These are phyloP conservation scores for Rhopilema esculentum DNA, from an alignment of 30 jellyfish, hydroid and myxozoan species.

Conservation along the genomic window DNA sequence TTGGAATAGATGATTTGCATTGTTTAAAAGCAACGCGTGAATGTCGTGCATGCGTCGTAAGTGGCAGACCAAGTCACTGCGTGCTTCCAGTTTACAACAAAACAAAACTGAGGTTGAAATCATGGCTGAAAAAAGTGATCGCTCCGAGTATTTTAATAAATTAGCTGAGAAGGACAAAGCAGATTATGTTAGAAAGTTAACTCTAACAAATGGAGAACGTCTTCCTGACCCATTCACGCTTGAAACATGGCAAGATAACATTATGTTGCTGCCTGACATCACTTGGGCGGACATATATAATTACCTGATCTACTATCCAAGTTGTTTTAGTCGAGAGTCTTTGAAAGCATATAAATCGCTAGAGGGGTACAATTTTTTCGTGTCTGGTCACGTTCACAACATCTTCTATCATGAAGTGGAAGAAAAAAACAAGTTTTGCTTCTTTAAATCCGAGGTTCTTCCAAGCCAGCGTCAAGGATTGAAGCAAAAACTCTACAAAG, in stretches of 20 bases:
- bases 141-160: neutral
- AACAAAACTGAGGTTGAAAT: too few species aligned
- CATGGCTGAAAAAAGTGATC: constrained; percentile 3
- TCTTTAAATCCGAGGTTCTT: constrained; percentile 13
- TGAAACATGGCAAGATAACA: constrained; percentile 54
- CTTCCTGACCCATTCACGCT: constrained; percentile 67
- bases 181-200: constrained; percentile 2
- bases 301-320: constrained; percentile 50
- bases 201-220: constrained; percentile 30
- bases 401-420: constrained; percentile 31
- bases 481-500: too few species aligned
- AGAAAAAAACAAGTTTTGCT: constrained; percentile 45
- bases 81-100: too few species aligned
- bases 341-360: constrained; percentile 38
- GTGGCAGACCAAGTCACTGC: too few species aligned
- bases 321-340: constrained; percentile 40
- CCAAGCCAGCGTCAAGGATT: constrained; percentile 59
- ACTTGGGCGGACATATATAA: constrained; percentile 48
- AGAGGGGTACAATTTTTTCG: constrained; percentile 40
- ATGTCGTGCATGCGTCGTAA: too few species aligned
- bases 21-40: too few species aligned
- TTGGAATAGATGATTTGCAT: too few species aligned
- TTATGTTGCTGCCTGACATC: constrained; percentile 61
- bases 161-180: constrained; percentile 6
- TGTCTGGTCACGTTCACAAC: constrained; percentile 68